phyloP scores from a whole-genome alignment of 2,113 vertebrate species.

The Tachuris rubrigastra region DNA sequence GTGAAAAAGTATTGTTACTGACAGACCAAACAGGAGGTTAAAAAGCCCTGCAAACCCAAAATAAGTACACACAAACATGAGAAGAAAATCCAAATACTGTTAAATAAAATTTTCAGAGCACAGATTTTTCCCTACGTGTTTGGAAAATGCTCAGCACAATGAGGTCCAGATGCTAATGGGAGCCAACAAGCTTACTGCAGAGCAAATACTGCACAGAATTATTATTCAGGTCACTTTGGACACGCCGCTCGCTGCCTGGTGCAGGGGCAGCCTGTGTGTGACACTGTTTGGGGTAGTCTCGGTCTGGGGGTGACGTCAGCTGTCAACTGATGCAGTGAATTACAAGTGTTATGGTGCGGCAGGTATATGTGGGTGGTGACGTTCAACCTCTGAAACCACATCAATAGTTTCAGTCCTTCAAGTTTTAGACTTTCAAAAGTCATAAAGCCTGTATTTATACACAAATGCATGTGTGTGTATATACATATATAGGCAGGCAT shows the following conservation, averaged over 20 bases:
- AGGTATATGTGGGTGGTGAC: background rate
- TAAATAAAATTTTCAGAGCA: background rate
- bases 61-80: background rate
- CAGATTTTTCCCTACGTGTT: background rate
- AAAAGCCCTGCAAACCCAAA: background rate
- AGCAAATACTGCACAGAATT: background rate
- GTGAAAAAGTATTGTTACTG: background rate
- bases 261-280: background rate
- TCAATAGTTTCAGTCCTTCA: background rate
- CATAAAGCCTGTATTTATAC: background rate
- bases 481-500: fast-evolving
- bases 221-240: background rate
- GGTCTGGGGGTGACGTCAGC: background rate
- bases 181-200: background rate
- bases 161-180: constrained; percentile 1
- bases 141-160: background rate
- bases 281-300: background rate
- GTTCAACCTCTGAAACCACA: background rate
- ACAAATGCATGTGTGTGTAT: fast-evolving
- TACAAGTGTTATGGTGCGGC: background rate
- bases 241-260: fast-evolving
- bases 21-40: background rate
- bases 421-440: background rate
- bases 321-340: background rate
- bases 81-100: background rate